phyloP scores from a whole-genome alignment of 2,113 vertebrate genomes.

The Phylloscopus trochiloides region DNA sequence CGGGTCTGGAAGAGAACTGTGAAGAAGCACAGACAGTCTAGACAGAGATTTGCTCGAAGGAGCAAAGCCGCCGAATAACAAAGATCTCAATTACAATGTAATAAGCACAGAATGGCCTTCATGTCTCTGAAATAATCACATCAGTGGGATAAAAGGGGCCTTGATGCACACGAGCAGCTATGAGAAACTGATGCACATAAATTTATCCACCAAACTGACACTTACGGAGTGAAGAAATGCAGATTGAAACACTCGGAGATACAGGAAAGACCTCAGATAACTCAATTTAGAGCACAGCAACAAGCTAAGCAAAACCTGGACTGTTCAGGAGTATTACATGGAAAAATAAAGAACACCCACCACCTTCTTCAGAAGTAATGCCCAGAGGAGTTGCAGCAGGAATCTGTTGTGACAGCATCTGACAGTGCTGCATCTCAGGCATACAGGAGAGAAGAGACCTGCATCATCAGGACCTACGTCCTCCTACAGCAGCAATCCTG shows the following conservation, averaged over 20 bases:
- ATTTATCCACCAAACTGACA: not conserved
- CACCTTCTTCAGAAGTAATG: constrained; percentile 1
- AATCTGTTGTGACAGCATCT: constrained; percentile 23
- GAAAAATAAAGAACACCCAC: constrained; percentile 24
- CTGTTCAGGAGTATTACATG: not conserved
- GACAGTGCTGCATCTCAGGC: not conserved
- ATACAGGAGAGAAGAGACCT: not conserved
- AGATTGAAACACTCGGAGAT: not conserved
- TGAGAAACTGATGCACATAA: not conserved
- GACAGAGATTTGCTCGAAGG: not conserved
- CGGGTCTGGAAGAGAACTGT: not conserved
- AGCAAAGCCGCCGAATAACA: not conserved
- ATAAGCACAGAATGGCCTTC: not conserved
- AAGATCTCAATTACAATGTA: constrained; percentile 3
- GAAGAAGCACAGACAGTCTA: not conserved
- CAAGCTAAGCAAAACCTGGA: not conserved
- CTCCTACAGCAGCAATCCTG: constrained; percentile 26
- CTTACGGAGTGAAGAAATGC: not conserved
- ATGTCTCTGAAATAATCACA: constrained; percentile 14
- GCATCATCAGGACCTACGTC: not conserved
- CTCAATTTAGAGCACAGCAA: not conserved
- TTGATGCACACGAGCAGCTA: not conserved
- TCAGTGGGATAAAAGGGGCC: not conserved
- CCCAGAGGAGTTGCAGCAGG: not conserved
- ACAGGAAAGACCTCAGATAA: not conserved